Evolutionary conservation across 2,888 invertebrate genomes (phyloP), one percentile per base, ranked within the genome.

Genomic region (Aphidoletes aphidimyza): DNA sequence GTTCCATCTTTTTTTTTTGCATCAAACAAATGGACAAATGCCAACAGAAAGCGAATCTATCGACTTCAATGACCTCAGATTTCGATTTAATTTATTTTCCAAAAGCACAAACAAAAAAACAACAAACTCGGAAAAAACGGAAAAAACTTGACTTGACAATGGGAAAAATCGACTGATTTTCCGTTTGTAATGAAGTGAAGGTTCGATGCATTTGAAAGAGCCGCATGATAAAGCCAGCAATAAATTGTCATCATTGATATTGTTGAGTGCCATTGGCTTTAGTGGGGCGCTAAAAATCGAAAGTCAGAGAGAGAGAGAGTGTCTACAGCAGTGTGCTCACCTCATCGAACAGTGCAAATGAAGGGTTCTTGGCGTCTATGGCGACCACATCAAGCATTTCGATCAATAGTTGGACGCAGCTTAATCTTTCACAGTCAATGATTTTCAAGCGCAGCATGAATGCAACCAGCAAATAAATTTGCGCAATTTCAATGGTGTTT

Each of bases 201-300:
- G 69, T 30, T 69, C 69, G 17, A 14, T 69, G 14, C 14, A 11
- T 26, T 69, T 69, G 69, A 69, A 69, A 30, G 69, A 30, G 69
- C 34, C 69, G 30, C 69, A 69, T 69, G 69, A 30, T 14, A 69
- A 69, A 69, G 69, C 3, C 69, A 30, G 34, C 30, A 3, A 69
- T 69, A 69, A 69, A 69, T 69, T 69, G 34, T 30, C 69, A 69
- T 69, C 69, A 69, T 11, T 69, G 69, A 69, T 69, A 69, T 69
- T 69, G 69, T 69, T 30, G n/a, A 69, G 69, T 54, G 22, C 26
- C 54, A 54, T 54, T 54, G 54, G 54, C 14, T 54, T 54, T 26
- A 54, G 22, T 14, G n/a, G n/a, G n/a, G n/a, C n/a, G 30, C 30
- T 30, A 69, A 30, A 69, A 69, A 30, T 69, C 14, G 30, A 30